These are phyloP conservation scores for Sericinus montela DNA, from an alignment of 2,888 invertebrate genomes.

Conservation along the genomic window DNA sequence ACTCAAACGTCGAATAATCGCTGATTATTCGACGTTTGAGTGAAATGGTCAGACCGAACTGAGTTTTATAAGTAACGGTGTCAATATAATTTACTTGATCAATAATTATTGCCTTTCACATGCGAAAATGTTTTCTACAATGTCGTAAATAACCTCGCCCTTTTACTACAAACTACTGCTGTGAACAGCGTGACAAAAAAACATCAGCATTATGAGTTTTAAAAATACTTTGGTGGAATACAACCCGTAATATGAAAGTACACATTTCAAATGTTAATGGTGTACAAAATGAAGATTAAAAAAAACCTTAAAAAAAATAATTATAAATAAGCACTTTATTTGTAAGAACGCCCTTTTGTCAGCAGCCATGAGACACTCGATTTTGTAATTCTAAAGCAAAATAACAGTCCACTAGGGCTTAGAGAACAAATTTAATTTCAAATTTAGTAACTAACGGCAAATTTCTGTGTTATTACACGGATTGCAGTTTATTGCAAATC, in stretches of 20 bases:
- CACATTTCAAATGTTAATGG: constrained; percentile 4
- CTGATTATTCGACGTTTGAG: too few species aligned
- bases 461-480: constrained; percentile 13
- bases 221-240: not conserved
- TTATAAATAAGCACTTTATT: not conserved
- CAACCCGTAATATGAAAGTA: not conserved
- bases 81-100: too few species aligned
- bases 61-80: not conserved
- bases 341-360: constrained; percentile 4
- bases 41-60: not conserved
- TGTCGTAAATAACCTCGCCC: constrained; percentile 28
- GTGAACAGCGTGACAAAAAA: not conserved
- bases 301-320: too few species aligned
- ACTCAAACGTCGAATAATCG: not conserved
- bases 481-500: constrained; percentile 3
- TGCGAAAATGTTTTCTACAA: constrained; percentile 25
- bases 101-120: constrained; percentile 23
- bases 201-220: constrained; percentile 1
- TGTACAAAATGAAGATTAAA: too few species aligned
- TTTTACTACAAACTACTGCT: constrained; percentile 25
- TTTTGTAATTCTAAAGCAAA: not conserved
- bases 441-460: constrained; percentile 5
- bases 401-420: constrained; percentile 2
- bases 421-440: constrained; percentile 12
- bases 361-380: not conserved